Evolutionary conservation across 2,797 vertebrate species (phyloP).

Genomic region (Hylomyscus alleni): DNA sequence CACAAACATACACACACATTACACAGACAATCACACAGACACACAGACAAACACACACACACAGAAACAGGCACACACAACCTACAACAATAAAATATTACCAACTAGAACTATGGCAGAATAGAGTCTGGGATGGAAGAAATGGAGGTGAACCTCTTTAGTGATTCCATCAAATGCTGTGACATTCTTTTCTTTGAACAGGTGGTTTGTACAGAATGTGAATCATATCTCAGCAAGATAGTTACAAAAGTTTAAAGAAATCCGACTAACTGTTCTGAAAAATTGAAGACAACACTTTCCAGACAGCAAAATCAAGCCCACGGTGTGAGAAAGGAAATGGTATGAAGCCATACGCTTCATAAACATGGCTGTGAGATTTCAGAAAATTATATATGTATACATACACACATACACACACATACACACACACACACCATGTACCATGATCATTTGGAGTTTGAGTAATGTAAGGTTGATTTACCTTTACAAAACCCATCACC

Average conservation of each 20-base stretch:
- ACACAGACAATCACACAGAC: not conserved
- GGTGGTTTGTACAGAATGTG: not conserved
- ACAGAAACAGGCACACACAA: not conserved
- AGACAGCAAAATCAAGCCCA: not conserved
- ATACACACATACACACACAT: not conserved
- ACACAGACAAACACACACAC: not conserved
- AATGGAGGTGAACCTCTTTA: not conserved
- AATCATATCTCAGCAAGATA: conserved; percentile 8
- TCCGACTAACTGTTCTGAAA: not conserved
- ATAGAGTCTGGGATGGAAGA: not conserved
- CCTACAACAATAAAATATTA: not conserved
- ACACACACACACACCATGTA: not conserved
- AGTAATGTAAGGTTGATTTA: conserved; percentile 49
- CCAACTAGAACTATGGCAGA: not conserved
- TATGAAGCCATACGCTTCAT: not conserved
- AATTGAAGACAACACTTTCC: not conserved
- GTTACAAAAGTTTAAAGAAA: conserved; percentile 28
- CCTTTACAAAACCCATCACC: not conserved
- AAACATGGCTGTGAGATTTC: conserved; percentile 32
- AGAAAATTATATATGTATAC: conserved; percentile 30
- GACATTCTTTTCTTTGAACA: not conserved
- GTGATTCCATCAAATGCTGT: not conserved
- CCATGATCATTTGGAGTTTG: not conserved
- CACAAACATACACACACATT: fast-evolving
- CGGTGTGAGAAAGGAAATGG: conserved; percentile 9